Evolutionary conservation across 2,113 vertebrate genomes (phyloP), one percentile per base, ranked within the genome.

Genomic region (Delphinus delphis): DNA sequence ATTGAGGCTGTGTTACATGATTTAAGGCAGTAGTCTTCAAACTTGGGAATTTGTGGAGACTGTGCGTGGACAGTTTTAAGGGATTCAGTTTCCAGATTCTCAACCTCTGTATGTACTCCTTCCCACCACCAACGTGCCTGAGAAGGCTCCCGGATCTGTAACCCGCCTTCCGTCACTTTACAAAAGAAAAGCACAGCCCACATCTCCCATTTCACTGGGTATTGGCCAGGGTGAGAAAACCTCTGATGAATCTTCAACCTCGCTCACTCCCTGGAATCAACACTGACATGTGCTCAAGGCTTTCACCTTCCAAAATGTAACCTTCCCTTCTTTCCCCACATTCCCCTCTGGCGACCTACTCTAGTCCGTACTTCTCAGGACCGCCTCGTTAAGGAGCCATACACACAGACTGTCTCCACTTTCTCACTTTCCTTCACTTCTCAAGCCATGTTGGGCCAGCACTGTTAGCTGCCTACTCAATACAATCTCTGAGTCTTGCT

Each of bases 151-250:
- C 1, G 20, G 2, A 60, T 11, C 21, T 58, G 65, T 11, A 47
- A 23, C 25, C 2, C 17, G 26, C 12, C 76, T 87, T 80, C 21
- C 44, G 44, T 14, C 62, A 77, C 44, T 26, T 71, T 20, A 41
- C 31, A 10, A 73, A 74, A 38, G 5, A 26, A 50, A 74, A 76
- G 8, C 31, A 38, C 38, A 36, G 41, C 25, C 36, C 36, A 26
- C 2, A 3, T 23, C 36, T 44, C 31, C 8, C 3, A 2, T 17
- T 14, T 82, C 50, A 8, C 33, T 0, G 12, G 18, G 15, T 15
- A 26, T 26, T 5, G 1, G 17, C 68, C 67, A 53, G 8, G 62
- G 38, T 23, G n/a, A 6, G 50, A 82, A 31, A 20, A 11, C 3
- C 20, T 26, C 62, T 14, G 6, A 14, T 36, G 63, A 11, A 20